Evolutionary conservation across 2,888 invertebrate species (phyloP), one percentile per base, ranked within the genome.

Genomic region (Petrolisthes cinctipes): DNA sequence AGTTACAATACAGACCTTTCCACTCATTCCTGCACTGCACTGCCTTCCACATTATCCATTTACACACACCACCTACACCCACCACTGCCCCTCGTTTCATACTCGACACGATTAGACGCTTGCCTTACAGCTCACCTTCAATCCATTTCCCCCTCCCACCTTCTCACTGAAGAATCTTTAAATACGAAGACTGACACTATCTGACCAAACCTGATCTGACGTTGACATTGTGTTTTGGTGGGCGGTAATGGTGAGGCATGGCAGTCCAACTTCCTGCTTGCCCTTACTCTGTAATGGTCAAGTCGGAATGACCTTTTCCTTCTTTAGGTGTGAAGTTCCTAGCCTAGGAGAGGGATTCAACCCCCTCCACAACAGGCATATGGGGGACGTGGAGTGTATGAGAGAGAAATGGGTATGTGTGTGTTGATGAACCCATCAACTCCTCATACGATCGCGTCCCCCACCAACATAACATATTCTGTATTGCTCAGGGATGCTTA

Each of bases 401-500:
- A 20, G 7, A 17, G 54, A 37, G 71, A n/a, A 4, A n/a, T n/a
- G 61, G 17, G 61, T 61, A 14, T 14, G 17, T 61, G 17, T 61
- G 9, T 17, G 61, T 61, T 11, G 61, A 11, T 61, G 61, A 61
- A 1, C 9, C 61, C 61, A 9, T 61, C 4, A 6, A 14, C n/a
- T 20, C 20, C 14, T 37, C 51, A 57, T 57, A 20, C 80, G 54
- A 53, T n/a, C 23, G 23, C 14, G 37, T 53, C 23, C 68, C 66
- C 57, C 61, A 61, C 82, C 85, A 14, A 9, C 61, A 71, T 73
- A 3, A 71, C 71, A 71, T 71, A 61, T 11, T 71, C 71, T n/a
- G 66, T 75, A 73, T 86, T 82, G 86, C 86, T 86, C 86, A 87
- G 86, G 86, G 83, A 87, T 79, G 86, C 37, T 37, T 37, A 79